These are phyloP conservation scores for Papilio glaucus DNA, from an alignment of 1,140 invertebrate species.

Conservation along the genomic window DNA sequence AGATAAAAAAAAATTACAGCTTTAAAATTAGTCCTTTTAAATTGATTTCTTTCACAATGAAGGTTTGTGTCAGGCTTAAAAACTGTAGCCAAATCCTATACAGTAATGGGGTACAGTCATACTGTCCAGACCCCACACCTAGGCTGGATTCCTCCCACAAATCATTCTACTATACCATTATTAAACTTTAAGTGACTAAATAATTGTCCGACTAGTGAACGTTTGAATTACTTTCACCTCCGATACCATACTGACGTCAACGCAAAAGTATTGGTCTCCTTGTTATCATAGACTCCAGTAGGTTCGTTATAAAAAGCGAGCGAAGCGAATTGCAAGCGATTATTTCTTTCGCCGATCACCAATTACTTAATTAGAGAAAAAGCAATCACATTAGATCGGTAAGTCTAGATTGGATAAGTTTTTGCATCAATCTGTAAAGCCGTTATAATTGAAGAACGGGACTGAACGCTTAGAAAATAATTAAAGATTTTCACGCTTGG, in stretches of 20 bases:
- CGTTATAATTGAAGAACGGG: constrained; percentile 30
- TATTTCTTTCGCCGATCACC: not conserved
- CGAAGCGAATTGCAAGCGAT: not conserved
- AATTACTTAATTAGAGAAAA: constrained; percentile 23
- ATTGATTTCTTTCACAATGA: too few species aligned
- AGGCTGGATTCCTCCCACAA: too few species aligned
- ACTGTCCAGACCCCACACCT: too few species aligned
- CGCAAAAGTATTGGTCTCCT: not conserved
- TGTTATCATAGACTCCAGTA: not conserved
- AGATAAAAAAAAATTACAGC: too few species aligned
- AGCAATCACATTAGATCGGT: not conserved
- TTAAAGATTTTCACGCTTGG: constrained; percentile 17
- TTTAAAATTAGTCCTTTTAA: too few species aligned
- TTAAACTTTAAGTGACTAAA: too few species aligned
- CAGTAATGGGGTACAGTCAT: too few species aligned
- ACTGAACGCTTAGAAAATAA: constrained; percentile 8
- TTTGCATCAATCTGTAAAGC: constrained; percentile 12
- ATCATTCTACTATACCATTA: not conserved
- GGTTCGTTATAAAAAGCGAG: not conserved
- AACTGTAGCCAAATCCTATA: too few species aligned
- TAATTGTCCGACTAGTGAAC: not conserved
- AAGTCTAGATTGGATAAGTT: constrained; percentile 21
- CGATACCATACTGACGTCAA: not conserved
- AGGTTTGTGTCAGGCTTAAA: too few species aligned
- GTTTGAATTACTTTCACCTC: not conserved